Percentiles rank a stretch among this genome's conserved stretches.
phyloP scores from a whole-genome alignment of 2,113 vertebrate species.

The Lepus americanus region DNA sequence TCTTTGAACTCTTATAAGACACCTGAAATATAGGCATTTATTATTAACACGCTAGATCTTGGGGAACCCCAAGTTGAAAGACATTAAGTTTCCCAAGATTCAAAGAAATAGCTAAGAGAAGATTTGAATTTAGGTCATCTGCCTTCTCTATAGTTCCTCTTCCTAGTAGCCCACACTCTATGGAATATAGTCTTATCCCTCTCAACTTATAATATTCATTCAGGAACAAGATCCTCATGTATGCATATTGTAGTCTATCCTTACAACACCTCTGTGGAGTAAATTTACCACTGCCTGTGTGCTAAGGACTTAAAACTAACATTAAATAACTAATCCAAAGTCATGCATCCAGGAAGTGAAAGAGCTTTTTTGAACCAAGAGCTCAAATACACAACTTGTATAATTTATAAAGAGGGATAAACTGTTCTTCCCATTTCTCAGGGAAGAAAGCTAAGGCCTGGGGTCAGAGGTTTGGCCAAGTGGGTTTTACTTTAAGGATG shows the following conservation, averaged over 20 bases:
- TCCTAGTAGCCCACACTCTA: neutral
- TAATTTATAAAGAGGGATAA: neutral
- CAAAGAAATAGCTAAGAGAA: neutral
- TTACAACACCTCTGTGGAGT: neutral
- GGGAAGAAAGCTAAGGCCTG: neutral
- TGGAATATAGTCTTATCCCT: neutral
- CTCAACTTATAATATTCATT: too few relatives aligned
- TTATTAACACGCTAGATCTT: neutral
- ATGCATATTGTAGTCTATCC: neutral
- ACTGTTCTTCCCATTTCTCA: conserved; percentile 18
- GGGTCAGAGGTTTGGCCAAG: neutral
- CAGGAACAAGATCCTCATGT: neutral
- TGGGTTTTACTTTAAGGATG: neutral
- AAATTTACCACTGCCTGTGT: neutral
- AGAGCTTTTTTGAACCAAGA: conserved; percentile 23
- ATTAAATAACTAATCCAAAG: conserved; percentile 19
- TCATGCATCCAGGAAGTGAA: neutral
- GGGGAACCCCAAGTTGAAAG: conserved; percentile 9
- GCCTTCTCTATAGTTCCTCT: neutral
- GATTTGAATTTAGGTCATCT: neutral
- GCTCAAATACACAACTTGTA: neutral
- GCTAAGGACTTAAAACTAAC: conserved; percentile 41
- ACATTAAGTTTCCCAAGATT: neutral
- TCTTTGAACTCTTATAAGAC: neutral
- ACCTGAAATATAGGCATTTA: neutral